These are phyloP conservation scores for Gari tellinella DNA, from an alignment of 2,888 invertebrate species.

Conservation along the genomic window DNA sequence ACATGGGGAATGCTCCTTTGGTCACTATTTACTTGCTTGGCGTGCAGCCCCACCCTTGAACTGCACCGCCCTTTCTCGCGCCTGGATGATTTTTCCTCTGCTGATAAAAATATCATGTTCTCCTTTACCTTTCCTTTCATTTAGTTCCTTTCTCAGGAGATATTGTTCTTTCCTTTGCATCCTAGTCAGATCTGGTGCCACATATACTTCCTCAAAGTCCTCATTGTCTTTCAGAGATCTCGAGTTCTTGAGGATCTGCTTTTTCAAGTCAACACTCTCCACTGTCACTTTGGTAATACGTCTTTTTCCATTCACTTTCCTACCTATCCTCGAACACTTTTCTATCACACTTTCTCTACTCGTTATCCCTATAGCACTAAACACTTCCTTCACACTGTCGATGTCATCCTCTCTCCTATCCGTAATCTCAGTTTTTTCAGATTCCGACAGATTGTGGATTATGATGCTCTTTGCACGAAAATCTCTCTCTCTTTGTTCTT, in stretches of 20 bases:
- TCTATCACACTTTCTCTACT: too few species aligned
- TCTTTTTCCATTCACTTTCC: neutral
- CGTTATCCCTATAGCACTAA: too few species aligned
- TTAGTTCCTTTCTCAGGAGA: neutral
- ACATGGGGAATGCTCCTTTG: neutral
- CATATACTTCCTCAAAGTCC: neutral
- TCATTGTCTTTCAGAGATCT: neutral
- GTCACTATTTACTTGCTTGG: neutral
- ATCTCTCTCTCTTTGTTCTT: neutral
- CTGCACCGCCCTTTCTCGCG: neutral
- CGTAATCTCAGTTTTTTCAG: too few species aligned
- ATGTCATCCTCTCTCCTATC: too few species aligned
- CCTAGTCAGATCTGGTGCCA: neutral
- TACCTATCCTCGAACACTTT: neutral
- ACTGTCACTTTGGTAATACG: neutral
- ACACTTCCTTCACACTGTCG: too few species aligned
- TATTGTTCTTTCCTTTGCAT: slow-evolving; percentile 2
- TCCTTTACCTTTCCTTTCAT: neutral
- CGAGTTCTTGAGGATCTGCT: neutral
- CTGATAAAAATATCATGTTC: slow-evolving; percentile 7
- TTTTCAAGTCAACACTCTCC: neutral
- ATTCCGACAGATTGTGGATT: neutral
- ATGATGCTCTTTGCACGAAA: neutral
- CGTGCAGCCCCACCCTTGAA: slow-evolving; percentile 7
- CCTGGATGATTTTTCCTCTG: slow-evolving; percentile 5